Evolutionary conservation across 2,113 vertebrate species (phyloP), one percentile per base, ranked within the genome.

Genomic region (Chionomys nivalis): DNA sequence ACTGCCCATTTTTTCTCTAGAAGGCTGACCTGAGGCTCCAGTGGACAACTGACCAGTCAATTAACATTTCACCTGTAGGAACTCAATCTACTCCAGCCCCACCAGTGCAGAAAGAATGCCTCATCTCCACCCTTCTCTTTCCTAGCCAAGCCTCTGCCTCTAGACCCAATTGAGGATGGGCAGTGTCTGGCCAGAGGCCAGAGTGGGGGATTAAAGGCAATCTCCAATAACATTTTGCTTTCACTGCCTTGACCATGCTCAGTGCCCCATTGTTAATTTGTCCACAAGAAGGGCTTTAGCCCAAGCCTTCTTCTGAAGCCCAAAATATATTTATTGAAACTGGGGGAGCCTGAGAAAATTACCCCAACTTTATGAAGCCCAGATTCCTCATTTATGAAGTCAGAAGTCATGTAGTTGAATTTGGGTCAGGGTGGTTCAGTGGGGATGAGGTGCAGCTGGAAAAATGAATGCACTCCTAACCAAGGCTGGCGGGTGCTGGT

Each of bases 361-460:
- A 73, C 9, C 77, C 31, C 49, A 58, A 7, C 52, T 96, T 58
- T 81, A 9, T 13, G 33, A 93, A n/a, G 63, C 42, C 77, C 21
- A 5, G n/a, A 73, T 55, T 87, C 31, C 73, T 93, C 63, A 21
- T 76, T 65, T 79, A 0, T 42, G 47, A 96, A 77, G n/a, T 68
- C 13, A 33, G 47, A 96, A 77, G 49, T 55, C 23, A n/a, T 19
- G 4, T 73, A 42, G 2, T 14, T 36, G 28, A 63, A 31, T 42
- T 42, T 16, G 10, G 33, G 5, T 19, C 16, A 7, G 1, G 3
- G 58, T 24, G 11, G 31, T 49, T 39, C 12, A 7, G 0, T 44
- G 17, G 8, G 26, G 1, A 17, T 13, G 0, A 61, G 7, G 16
- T 42, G 13, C 39, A 2, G 9, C 12, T 19, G 24, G 82, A 44